Conservation (phyloP, 2,113 vertebrate species). For the Alosa alosa region DNA sequence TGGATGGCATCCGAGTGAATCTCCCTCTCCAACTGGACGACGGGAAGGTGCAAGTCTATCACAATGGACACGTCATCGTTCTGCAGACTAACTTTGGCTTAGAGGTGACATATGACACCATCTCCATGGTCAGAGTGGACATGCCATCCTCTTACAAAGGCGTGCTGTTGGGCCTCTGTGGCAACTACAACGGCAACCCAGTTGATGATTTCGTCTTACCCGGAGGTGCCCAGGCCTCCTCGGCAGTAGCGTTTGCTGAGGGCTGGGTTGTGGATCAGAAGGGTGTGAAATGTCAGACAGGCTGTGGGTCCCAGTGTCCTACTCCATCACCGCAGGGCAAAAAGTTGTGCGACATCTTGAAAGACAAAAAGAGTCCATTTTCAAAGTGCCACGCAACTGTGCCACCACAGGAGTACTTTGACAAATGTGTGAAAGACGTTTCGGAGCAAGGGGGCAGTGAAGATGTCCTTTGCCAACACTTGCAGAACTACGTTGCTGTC, state of each 20-base stretch:
- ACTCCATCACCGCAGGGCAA: background rate
- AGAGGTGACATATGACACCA: constrained; percentile 52
- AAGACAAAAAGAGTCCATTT: constrained; percentile 46
- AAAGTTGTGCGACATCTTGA: constrained; percentile 50
- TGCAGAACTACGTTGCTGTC: constrained; percentile 64
- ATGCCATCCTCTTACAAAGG: constrained; percentile 51
- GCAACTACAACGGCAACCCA: constrained; percentile 55
- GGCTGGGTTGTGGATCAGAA: constrained; percentile 47
- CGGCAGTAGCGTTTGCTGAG: constrained; percentile 23
- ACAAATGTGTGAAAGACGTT: constrained; percentile 49
- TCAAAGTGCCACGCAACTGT: constrained; percentile 48
- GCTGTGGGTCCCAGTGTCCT: constrained; percentile 36
- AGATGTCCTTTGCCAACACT: constrained; percentile 56
- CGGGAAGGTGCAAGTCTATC: constrained; percentile 42
- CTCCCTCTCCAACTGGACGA: constrained; percentile 38
- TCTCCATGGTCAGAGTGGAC: constrained; percentile 35
- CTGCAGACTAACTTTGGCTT: constrained; percentile 54
- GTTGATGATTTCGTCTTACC: constrained; percentile 56
- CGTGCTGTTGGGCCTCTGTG: constrained; percentile 55
- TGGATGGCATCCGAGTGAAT: constrained; percentile 36
- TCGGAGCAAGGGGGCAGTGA: constrained; percentile 20
- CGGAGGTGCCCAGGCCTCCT: background rate
- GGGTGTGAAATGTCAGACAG: constrained; percentile 33
- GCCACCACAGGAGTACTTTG: constrained; percentile 37
- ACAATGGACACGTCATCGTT: constrained; percentile 31